A percentile compares a stretch with the other conserved stretches of the same genome.
Evolutionary conservation across 2,113 vertebrate genomes (phyloP).

Genomic region (Scophthalmus maximus): DNA sequence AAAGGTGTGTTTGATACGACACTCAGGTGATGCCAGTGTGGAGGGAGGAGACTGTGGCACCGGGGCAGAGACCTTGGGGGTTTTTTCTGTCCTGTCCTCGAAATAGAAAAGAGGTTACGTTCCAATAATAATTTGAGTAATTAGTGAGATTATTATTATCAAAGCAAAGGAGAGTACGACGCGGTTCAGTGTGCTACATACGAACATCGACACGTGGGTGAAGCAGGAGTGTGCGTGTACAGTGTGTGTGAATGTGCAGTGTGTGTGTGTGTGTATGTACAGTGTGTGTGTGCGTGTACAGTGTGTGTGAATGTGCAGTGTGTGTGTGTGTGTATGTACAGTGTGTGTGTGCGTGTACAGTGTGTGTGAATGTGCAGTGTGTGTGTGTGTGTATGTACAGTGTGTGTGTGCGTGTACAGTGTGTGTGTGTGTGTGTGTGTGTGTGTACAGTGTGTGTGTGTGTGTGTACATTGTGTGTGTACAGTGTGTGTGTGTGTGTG

Average conservation of each 20-base stretch:
- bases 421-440: not conserved
- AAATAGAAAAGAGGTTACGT: slow-evolving; percentile 84
- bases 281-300: not conserved
- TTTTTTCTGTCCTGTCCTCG: slow-evolving; percentile 60
- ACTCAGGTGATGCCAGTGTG: slow-evolving; percentile 46
- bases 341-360: slow-evolving; percentile 5
- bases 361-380: not conserved
- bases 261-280: not conserved
- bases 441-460: slow-evolving; percentile 13
- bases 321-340: not conserved
- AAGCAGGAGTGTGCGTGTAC: not conserved
- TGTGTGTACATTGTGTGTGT: not conserved
- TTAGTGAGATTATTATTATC: slow-evolving; percentile 78
- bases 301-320: not conserved
- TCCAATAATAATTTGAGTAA: slow-evolving; percentile 83
- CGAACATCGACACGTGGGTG: slow-evolving; percentile 20
- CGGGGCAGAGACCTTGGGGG: slow-evolving; percentile 8
- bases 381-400: not conserved
- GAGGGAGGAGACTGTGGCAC: not conserved
- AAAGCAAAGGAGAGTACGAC: slow-evolving; percentile 57
- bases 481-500: not conserved
- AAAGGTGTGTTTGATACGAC: slow-evolving; percentile 37
- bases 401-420: slow-evolving; percentile 6
- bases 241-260: not conserved
- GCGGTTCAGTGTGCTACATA: slow-evolving; percentile 79